Evolutionary conservation across 2,113 vertebrate species (phyloP), one percentile per base, ranked within the genome.

Genomic region (Bujurquina vittata): DNA sequence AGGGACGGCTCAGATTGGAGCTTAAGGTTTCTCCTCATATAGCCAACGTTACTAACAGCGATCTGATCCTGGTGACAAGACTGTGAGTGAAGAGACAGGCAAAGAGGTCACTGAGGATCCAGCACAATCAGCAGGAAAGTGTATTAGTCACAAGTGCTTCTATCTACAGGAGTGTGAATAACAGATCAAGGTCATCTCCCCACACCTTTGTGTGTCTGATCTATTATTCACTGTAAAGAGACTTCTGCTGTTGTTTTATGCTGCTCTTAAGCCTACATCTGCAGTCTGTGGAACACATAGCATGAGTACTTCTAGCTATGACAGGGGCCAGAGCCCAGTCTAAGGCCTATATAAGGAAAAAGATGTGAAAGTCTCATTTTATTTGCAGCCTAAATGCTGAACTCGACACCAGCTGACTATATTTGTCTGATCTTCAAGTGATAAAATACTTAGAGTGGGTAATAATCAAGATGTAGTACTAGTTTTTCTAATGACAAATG

Each of bases 1-100:
- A 79, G 57, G 60, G 63, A 77, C 40, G 84, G 75, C 87, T 89
- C 83, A 61, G 78, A 90, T 81, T 63, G 65, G 65, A 85, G 87
- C 83, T 91, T 85, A 87, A 77, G 60, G 79, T 83, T 86, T 81
- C 74, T 87, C 89, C 85, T 91, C 69, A 77, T 84, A 89, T 87
- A 91, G 84, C 84, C 8, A 56, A 80, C 63, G 69, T 88, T 77
- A 83, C 79, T 75, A 61, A 83, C 58, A 75, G 79, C 2, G 15
- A 88, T 72, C 80, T 87, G 63, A 87, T 65, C 79, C 84, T 37
- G 77, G 76, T 65, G 80, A 84, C 40, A 74, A 67, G 63, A 60
- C 49, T 61, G 56, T 58, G 63, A 84, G 61, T 15, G 33, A 82
- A 67, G 61, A 56, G 72, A 55, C 37, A 29, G 40, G 78, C 35